Evolutionary conservation across 2,888 invertebrate genomes (phyloP), one percentile per base, ranked within the genome.

Genomic region (Quadriops clusia): DNA sequence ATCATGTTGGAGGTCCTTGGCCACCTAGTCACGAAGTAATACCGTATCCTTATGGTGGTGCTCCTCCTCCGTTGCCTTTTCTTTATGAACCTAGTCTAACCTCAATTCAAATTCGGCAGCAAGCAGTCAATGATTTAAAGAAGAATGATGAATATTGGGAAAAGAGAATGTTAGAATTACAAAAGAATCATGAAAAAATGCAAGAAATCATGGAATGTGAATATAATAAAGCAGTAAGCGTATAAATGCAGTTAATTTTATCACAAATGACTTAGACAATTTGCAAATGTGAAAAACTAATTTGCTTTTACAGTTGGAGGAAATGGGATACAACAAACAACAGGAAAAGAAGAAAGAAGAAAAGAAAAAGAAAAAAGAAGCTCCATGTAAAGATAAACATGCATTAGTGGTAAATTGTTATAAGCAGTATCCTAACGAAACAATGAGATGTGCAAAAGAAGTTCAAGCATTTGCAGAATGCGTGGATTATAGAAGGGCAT

Each of bases 71-170:
- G 23, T 49, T 49, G 26, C 38, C 45, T 23, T 51, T 45, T 36
- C 37, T 53, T 20, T 52, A 54, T 42, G 57, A 58, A 48, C 58
- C 61, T 30, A 53, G 50, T 46, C 37, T 58, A 50, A 61, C 57
- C 17, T 51, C 58, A 27, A 39, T 60, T 37, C 58, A 61, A 55
- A 41, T 61, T 42, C 57, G 56, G 44, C 71, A 73, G 43, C 68
- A 68, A 42, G 70, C 70, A 46, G 66, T 71, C 46, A 57, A 60
- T 25, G 72, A 74, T 47, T 55, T 76, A 12, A 58, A 63, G 28
- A 62, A 66, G 33, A 74, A 74, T 45, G 72, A 76, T 44, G 52
- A 61, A 12, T 69, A 73, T 49, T 77, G 76, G 76, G 61, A 66
- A 20, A 61, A 61, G 24, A 64, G 75, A 18, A 47, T 76, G 40